A percentile compares a stretch with the other conserved stretches of the same genome.
Evolutionary conservation across 2,113 vertebrate species (phyloP).

Genomic region (Oceanodroma tethys): DNA sequence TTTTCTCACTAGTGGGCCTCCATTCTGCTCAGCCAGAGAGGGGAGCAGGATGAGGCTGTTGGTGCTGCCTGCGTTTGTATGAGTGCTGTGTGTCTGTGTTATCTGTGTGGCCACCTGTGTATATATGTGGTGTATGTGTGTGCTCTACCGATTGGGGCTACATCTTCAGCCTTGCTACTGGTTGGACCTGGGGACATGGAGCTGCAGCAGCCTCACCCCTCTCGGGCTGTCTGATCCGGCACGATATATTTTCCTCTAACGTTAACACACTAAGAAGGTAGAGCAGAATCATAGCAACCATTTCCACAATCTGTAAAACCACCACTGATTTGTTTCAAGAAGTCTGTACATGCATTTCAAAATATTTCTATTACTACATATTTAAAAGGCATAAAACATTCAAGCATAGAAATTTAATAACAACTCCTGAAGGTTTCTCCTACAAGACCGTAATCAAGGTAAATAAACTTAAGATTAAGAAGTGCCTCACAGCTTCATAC

Average conservation of each 20-base stretch:
- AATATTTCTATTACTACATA: background rate
- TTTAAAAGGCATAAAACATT: background rate
- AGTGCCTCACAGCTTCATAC: background rate
- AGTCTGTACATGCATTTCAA: background rate
- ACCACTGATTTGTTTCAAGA: background rate
- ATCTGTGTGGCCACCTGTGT: background rate
- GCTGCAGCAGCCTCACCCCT: background rate
- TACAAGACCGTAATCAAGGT: background rate
- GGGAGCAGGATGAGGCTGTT: background rate
- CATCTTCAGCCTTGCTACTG: background rate
- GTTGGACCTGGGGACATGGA: background rate
- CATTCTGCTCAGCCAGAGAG: background rate
- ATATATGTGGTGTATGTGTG: too few species aligned
- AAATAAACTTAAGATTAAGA: background rate
- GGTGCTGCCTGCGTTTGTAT: background rate
- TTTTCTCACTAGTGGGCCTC: background rate
- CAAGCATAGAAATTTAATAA: background rate
- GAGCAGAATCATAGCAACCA: background rate
- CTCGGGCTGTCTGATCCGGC: background rate
- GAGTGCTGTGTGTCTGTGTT: background rate
- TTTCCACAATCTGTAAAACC: background rate
- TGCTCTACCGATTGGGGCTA: background rate
- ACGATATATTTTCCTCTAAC: background rate
- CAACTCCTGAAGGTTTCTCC: background rate
- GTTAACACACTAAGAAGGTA: background rate